phyloP scores from a whole-genome alignment of 2,888 invertebrate species.

The Lagria hirta region DNA sequence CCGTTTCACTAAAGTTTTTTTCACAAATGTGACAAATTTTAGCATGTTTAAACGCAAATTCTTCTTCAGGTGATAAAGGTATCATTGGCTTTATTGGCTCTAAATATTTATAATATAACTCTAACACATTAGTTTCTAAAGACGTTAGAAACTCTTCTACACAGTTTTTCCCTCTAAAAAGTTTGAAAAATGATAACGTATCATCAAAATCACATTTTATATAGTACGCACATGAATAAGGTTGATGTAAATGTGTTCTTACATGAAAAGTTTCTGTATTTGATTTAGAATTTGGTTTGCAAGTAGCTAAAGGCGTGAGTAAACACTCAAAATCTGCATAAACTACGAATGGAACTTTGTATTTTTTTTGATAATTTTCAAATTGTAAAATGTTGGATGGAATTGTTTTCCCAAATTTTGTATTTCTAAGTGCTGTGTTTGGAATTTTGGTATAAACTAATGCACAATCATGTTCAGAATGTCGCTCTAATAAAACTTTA shows the following conservation, averaged over 20 bases:
- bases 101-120: conserved; percentile 3
- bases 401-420: not conserved
- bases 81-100: not conserved
- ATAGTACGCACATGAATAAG: not conserved
- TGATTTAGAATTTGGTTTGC: not conserved
- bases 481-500: not conserved
- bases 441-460: not conserved
- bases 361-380: conserved; percentile 1
- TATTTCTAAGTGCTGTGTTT: not conserved
- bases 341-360: not conserved
- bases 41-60: not conserved
- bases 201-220: conserved; percentile 1
- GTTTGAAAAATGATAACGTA: not conserved
- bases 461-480: conserved; percentile 1
- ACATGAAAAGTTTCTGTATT: not conserved
- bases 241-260: conserved; percentile 1
- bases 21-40: not conserved
- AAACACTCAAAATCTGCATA: conserved; percentile 1
- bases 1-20: not conserved
- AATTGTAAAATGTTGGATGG: not conserved
- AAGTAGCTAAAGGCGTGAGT: not conserved
- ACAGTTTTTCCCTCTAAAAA: conserved; percentile 4
- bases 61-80: not conserved
- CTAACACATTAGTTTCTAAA: not conserved
- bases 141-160: not conserved